Percentiles rank a stretch among this genome's conserved stretches.
Conservation (phyloP, 2,113 vertebrate genomes). For the Festucalex cinctus region DNA sequence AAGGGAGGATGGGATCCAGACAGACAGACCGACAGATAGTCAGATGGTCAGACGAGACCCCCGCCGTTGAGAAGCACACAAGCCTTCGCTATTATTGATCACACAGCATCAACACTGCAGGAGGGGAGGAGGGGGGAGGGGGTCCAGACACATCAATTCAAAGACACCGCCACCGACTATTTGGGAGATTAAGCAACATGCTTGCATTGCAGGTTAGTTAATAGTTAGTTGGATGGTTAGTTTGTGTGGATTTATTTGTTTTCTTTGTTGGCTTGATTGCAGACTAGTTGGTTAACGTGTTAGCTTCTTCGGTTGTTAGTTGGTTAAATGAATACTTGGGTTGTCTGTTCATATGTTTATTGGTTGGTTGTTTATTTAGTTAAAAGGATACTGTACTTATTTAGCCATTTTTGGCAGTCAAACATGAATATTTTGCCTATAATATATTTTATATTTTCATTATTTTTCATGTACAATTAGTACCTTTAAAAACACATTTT, state of each 20-base stretch:
- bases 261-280: too few relatives aligned
- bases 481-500: too few relatives aligned
- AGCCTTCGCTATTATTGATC: conserved; percentile 51
- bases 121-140: conserved; percentile 1
- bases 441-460: too few relatives aligned
- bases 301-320: too few relatives aligned
- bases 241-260: neutral
- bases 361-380: too few relatives aligned
- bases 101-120: conserved; percentile 20
- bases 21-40: conserved; percentile 2
- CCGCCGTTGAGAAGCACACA: conserved; percentile 44
- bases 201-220: neutral
- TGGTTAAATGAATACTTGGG: too few relatives aligned
- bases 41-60: conserved; percentile 30
- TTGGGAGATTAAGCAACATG: neutral
- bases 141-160: neutral
- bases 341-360: too few relatives aligned
- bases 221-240: neutral
- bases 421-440: too few relatives aligned
- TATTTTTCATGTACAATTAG: too few relatives aligned
- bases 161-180: neutral
- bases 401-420: too few relatives aligned
- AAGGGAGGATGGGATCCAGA: neutral
- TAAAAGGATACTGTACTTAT: too few relatives aligned
- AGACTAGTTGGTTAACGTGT: too few relatives aligned